Base-by-base conservation (phyloP, 2,113 vertebrate species). In the Andinoacara biseriatus region DNA sequence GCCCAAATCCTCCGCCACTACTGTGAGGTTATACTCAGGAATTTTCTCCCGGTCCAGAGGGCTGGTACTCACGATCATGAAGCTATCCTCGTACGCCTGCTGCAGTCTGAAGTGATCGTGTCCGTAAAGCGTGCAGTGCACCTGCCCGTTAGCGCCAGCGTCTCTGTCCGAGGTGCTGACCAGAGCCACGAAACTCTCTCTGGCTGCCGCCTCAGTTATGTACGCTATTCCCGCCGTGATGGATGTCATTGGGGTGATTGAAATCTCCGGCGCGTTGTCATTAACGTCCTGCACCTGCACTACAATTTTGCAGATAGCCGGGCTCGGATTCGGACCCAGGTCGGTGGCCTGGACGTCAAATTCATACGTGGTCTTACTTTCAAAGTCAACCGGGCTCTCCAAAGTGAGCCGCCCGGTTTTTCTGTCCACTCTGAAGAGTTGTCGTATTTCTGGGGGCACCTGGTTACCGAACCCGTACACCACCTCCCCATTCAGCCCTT, bases 121-220 rank as follows among this genome's bases (percentile, higher is more conserved):
- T 59, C 97, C 97, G 0, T 97, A 97, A 17, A 99, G 96, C 13
- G 97, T 96, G 94, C 97, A 98, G 91, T 97, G 97, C 65, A 99
- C 97, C 80, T 98, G 97, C 2, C 98, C 97, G 0, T 99, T 99
- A 5, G 96, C 90, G 0, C 97, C 98, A 0, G 97, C 97, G 95
- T 99, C 98, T 5, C 96, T 94, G 97, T 99, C 98, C 58, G 97
- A 96, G 93, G 97, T 97, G 35, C 97, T 99, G 95, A 99, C 97
- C 4, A 99, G 96, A 10, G 98, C 98, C 90, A 99, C 98, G 1
- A 99, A 97, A 78, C 97, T 99, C 94, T 98, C 97, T 0, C 94
- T 94, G 43, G 97, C 96, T 0, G 97, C 97, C 0, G 97, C 97
- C 94, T 99, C 98, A 0, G 92, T 96, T 91, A 91, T 96, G 91